Evolutionary conservation across 53 echinoderm and acorn worm species (phyloP), one percentile per base, ranked within the genome.

Genomic region (Crossaster papposus): DNA sequence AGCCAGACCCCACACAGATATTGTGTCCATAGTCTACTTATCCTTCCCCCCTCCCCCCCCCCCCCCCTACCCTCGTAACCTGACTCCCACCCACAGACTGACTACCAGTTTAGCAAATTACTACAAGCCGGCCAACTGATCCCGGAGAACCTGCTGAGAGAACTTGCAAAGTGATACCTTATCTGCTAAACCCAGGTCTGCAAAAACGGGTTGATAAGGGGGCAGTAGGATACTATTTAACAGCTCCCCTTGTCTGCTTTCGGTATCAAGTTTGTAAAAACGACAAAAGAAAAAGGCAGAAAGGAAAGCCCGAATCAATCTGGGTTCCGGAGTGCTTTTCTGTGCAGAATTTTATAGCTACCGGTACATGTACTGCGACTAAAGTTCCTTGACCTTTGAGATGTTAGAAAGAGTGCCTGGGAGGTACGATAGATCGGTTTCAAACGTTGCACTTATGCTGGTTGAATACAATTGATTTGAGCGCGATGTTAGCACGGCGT

Each of bases 71-170:
- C 33, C 62, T 4, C 10, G 81, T 81, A 81, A 81, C 63, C 20
- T 12, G 58, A 81, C 31, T 55, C 81, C 58, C 58, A 20, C 81
- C 81, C 34, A 54, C 58, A 34, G 33, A 58, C 34, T 81, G 30
- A 30, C 81, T 32, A 63, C 32, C 55, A 81, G 81, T 81, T 81
- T 81, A 81, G 81, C 81, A 81, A 81, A 81, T 81, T 81, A 81
- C 81, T 29, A 12, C 26, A 32, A 35, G 34, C 14, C 32, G 28
- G 7, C 62, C 58, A 81, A 33, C 55, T 54, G 81, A 81, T 81
- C 81, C 81, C 64, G 2, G 52, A 6, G n/a, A 9, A 31, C 10
- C 80, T 7, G 23, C 54, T 13, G 81, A 81, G 22, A 36, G 34
- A 34, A 20, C 55, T 34, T 34, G 34, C 35, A 33, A 26, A 17